Base-by-base conservation (phyloP, 64 coral and sea anemone species). In the Dendrophyllia cribrosa region DNA sequence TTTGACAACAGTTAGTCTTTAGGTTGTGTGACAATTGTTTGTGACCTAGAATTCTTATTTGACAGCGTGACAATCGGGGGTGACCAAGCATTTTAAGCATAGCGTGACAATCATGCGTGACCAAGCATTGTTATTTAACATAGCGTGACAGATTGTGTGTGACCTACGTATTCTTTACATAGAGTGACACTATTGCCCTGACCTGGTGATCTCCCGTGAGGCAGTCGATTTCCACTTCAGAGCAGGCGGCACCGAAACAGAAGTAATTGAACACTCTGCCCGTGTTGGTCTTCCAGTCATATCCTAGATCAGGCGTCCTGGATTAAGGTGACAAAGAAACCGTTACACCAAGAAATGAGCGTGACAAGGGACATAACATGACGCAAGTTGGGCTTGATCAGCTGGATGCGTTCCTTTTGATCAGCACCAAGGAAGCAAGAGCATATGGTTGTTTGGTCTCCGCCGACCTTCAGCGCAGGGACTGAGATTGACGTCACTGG, bases 171-270 rank as follows among this genome's bases (percentile, higher is more conserved):
- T 51, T 56, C 53, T 56, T 34, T 9, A 70, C n/a, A 23, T 19
- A 19, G 0, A 47, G 66, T n/a, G 51, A 70, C 51, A 74, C 59
- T 51, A 17, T 13, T 43, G 8, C 3, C 4, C 13, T 19, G 3
- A 92, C 90, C 90, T 92, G 90, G 11, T 92, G 90, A 65, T 92
- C 90, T 86, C 90, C 90, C 10, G 90, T 92, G 24, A 92, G 82
- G 43, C 90, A 92, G 47, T 92, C 90, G 22, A 92, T 71, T 77
- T 92, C 90, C 17, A 92, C 90, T 59, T 92, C 90, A 47, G 90
- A 92, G 64, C 90, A 92, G 2, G 70, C 52, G 19, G 90, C 90
- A 50, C 90, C 90, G 67, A 70, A 92, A n/a, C 69, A 86, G 62
- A 92, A 92, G 75, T 92, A 92, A 25, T 77, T 85, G n/a, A 92